A percentile compares a stretch with the other conserved stretches of the same genome.
These are phyloP conservation scores for Aphidius gifuensis DNA, from an alignment of 1,140 invertebrate genomes.

Conservation along the genomic window DNA sequence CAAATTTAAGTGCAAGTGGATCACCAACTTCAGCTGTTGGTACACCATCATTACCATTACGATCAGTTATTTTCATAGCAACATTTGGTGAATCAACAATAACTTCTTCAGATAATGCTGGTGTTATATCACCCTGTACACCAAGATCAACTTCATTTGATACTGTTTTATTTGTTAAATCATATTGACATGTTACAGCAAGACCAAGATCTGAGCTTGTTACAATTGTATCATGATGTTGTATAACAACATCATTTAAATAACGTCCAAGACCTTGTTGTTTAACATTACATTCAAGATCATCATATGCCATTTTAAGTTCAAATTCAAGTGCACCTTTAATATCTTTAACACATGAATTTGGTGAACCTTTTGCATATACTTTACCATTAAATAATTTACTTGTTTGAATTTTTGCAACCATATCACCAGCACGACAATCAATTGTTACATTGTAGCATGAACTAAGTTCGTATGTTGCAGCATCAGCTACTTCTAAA, in stretches of 20 bases:
- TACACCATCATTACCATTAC: constrained; percentile 74
- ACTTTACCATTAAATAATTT: constrained; percentile 93
- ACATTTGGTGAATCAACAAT: constrained; percentile 91
- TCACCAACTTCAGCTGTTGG: constrained; percentile 85
- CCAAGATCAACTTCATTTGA: constrained; percentile 87
- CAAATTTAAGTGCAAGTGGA: constrained; percentile 84
- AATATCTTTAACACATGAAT: constrained; percentile 85
- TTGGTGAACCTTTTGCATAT: constrained; percentile 88
- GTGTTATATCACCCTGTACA: constrained; percentile 80
- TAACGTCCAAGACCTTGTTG: constrained; percentile 82
- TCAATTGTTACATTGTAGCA: constrained; percentile 94
- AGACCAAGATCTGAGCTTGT: constrained; percentile 90
- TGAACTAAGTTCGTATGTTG: constrained; percentile 87
- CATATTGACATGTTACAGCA: constrained; percentile 89
- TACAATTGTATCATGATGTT: constrained; percentile 93
- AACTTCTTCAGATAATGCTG: constrained; percentile 76
- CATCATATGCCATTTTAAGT: constrained; percentile 85
- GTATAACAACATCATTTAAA: constrained; percentile 85
- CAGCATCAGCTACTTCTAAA: constrained; percentile 81
- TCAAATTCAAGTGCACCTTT: constrained; percentile 82
- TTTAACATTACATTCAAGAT: constrained; percentile 85
- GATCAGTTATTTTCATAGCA: constrained; percentile 89
- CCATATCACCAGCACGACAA: constrained; percentile 88
- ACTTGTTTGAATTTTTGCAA: constrained; percentile 85
- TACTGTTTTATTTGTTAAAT: constrained; percentile 89